Evolutionary conservation across 2,113 vertebrate genomes (phyloP).

Genomic region (Chelonoidis abingdonii): DNA sequence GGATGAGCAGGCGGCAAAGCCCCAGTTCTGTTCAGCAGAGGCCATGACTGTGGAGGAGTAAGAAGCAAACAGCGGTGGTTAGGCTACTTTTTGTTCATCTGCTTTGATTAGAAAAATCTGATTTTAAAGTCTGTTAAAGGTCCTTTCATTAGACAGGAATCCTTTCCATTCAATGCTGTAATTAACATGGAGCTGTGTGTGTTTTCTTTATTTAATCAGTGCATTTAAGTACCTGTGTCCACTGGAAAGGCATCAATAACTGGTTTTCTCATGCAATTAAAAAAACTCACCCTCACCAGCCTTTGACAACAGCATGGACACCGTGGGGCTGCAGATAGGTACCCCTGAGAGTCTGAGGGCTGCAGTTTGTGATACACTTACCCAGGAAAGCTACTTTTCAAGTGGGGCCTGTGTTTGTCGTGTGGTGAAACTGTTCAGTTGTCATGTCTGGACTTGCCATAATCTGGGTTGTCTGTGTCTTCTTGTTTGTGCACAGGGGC

Average conservation of each 20-base stretch:
- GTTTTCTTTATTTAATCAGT: slow-evolving; percentile 34
- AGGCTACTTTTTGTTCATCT: slow-evolving; percentile 30
- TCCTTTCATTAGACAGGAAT: slow-evolving; percentile 36
- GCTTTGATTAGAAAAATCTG: slow-evolving; percentile 24
- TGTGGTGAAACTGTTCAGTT: slow-evolving; percentile 31
- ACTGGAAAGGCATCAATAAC: slow-evolving; percentile 33
- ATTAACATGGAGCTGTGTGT: slow-evolving; percentile 48
- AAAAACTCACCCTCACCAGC: slow-evolving; percentile 31
- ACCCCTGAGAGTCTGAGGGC: slow-evolving; percentile 26
- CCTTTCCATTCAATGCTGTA: not conserved
- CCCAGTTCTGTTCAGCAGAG: not conserved
- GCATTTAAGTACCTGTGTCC: not conserved
- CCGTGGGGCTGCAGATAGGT: slow-evolving; percentile 49
- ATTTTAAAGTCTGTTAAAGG: slow-evolving; percentile 31
- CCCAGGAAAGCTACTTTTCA: slow-evolving; percentile 34
- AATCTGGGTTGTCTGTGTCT: slow-evolving; percentile 51
- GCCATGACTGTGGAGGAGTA: slow-evolving; percentile 47
- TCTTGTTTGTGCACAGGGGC: slow-evolving; percentile 87
- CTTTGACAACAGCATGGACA: slow-evolving; percentile 22
- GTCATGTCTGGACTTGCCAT: slow-evolving; percentile 18
- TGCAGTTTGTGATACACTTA: not conserved
- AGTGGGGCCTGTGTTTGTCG: not conserved
- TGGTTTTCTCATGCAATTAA: slow-evolving; percentile 20
- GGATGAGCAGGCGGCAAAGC: slow-evolving; percentile 14
- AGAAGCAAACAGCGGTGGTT: slow-evolving; percentile 41